Percentiles rank a stretch among this genome's conserved stretches.
Conservation (phyloP, 1,140 invertebrate species). For the Tetramorium simillimum region DNA sequence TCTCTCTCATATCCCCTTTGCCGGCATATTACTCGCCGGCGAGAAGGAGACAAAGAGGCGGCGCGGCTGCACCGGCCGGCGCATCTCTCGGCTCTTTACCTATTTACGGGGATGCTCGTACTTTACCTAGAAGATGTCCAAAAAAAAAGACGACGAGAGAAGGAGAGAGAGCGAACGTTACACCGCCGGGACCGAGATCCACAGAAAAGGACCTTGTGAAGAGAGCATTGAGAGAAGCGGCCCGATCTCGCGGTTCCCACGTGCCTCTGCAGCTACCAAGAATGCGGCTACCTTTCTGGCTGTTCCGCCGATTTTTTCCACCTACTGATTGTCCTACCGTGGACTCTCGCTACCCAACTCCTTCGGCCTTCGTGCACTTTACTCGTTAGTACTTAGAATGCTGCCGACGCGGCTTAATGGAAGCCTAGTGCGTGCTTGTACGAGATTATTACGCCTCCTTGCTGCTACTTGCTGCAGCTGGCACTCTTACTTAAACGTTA, state of each 20-base stretch:
- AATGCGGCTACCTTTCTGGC: slow-evolving; percentile 64
- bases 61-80: not conserved
- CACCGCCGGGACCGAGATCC: slow-evolving; percentile 21
- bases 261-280: slow-evolving; percentile 71
- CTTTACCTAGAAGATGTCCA: slow-evolving; percentile 74
- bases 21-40: slow-evolving; percentile 29
- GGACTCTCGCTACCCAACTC: slow-evolving; percentile 43
- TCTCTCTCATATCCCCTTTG: slow-evolving; percentile 27
- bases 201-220: not conserved
- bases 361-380: slow-evolving; percentile 41
- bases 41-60: slow-evolving; percentile 48
- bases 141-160: slow-evolving; percentile 69
- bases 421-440: slow-evolving; percentile 68
- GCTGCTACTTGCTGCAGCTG: slow-evolving; percentile 51
- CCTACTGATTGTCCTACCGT: slow-evolving; percentile 66
- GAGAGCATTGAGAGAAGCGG: slow-evolving; percentile 25
- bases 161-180: slow-evolving; percentile 42
- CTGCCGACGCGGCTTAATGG: slow-evolving; percentile 67
- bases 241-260: slow-evolving; percentile 80
- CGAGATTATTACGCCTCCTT: slow-evolving; percentile 64
- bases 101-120: slow-evolving; percentile 80
- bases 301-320: slow-evolving; percentile 52
- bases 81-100: slow-evolving; percentile 74
- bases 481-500: slow-evolving; percentile 67
- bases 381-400: slow-evolving; percentile 57